Evolutionary conservation across 2,113 vertebrate species (phyloP), one percentile per base, ranked within the genome.

Genomic region (Hepsetus odoe): DNA sequence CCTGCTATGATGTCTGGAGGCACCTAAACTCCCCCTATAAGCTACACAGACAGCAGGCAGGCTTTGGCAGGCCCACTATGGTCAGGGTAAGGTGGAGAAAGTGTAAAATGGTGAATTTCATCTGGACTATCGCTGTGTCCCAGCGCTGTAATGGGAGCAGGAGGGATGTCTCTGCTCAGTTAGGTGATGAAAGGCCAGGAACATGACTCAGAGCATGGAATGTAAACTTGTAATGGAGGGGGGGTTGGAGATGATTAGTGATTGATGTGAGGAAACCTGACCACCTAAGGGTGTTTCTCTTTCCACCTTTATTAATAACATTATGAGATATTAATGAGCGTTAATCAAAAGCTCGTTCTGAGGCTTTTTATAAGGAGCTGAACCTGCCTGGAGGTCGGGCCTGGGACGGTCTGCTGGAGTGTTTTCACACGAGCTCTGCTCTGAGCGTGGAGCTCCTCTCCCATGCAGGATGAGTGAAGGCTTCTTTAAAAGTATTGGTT

Each of bases 401-500:
- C 49, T 51, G 18, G 2, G 49, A 51, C 1, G 51, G 81, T 67
- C 38, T 72, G 44, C 5, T 1, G 46, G 49, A 18, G 46, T 51
- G 24, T 59, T 76, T 53, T 77, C 28, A 74, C 71, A 74, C 59
- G 55, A 74, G 58, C 33, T 42, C 30, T 5, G 69, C 51, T 26
- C 7, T 66, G 69, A 73, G 65, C 18, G 58, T 18, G 33, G 55
- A 16, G 61, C 74, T 42, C 44, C 35, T 28, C 49, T 55, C 49
- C 38, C 10, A 40, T 71, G 71, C 61, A 64, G 79, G 59, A 72
- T 76, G 71, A 83, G 65, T 75, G 72, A 59, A 77, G 40, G 72
- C 74, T 76, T 79, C 72, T 76, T 81, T 73, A 79, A n/a, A 78
- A 80, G 76, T 83, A 61, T 79, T 65, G 76, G 76, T 75, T 83